Percentiles rank a stretch among this genome's conserved stretches.
phyloP scores from a whole-genome alignment of 2,113 vertebrate species.

The Leptocoma aspasia region DNA sequence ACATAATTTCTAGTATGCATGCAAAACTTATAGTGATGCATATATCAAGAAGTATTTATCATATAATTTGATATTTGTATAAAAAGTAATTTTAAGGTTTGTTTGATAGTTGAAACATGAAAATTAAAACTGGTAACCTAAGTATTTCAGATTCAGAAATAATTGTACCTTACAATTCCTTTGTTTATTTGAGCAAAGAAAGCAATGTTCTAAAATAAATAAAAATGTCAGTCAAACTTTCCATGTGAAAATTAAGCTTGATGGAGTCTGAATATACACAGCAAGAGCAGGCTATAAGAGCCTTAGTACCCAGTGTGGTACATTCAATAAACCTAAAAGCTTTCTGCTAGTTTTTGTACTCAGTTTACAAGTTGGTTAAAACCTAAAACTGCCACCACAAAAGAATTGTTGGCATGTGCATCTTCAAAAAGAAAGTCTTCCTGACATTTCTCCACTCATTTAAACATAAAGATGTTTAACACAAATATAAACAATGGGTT shows the following conservation, averaged over 20 bases:
- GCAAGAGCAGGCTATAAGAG: background rate
- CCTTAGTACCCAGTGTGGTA: background rate
- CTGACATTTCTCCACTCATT: background rate
- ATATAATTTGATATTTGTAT: background rate
- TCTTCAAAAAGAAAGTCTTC: background rate
- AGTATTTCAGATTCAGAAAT: background rate
- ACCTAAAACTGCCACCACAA: background rate
- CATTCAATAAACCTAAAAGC: background rate
- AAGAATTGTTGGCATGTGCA: background rate
- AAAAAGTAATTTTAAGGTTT: background rate
- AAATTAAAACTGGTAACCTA: background rate
- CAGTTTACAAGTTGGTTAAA: background rate
- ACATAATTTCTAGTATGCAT: background rate
- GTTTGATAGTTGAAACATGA: background rate
- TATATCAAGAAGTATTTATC: background rate
- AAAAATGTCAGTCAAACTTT: background rate
- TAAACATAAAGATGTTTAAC: background rate
- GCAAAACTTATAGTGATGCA: background rate
- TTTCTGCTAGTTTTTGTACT: background rate
- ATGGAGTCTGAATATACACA: background rate
- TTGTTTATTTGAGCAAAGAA: background rate
- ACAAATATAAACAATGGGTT: background rate
- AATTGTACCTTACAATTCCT: background rate
- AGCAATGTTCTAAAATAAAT: background rate
- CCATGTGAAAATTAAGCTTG: background rate